Conservation (phyloP, 2,113 vertebrate genomes). For the Origma solitaria region DNA sequence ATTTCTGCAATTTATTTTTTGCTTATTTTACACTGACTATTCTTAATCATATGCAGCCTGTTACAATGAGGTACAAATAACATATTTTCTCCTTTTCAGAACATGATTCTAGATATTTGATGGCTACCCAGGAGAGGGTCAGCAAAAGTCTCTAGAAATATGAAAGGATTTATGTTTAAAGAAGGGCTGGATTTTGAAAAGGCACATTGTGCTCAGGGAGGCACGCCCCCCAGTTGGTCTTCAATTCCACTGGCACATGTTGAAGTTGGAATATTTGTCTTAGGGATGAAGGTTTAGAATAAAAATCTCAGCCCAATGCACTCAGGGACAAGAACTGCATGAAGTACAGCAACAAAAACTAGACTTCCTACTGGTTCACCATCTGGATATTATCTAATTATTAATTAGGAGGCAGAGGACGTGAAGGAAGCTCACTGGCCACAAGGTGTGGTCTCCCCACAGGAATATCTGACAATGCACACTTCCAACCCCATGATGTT, state of each 20-base stretch:
- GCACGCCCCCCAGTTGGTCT: background rate
- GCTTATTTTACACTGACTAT: background rate
- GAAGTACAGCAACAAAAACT: background rate
- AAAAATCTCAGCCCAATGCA: background rate
- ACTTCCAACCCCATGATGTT: background rate
- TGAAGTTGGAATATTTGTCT: background rate
- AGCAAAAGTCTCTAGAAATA: background rate
- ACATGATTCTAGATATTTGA: background rate
- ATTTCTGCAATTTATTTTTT: background rate
- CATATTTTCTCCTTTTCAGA: background rate
- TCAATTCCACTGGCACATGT: background rate
- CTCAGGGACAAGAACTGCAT: background rate
- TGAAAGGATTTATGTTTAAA: background rate
- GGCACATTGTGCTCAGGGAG: background rate
- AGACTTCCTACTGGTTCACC: background rate
- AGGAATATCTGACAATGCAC: background rate
- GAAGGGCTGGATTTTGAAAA: background rate
- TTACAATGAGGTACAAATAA: background rate
- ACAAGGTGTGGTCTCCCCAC: background rate
- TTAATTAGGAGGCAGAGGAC: background rate
- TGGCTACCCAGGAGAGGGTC: background rate
- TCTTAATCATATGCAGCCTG: background rate
- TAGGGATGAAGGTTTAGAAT: background rate
- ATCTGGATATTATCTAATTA: conserved; percentile 16
- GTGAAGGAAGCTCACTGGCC: background rate